These are phyloP conservation scores for Clarias laeviceps DNA, from an alignment of 2,797 vertebrate genomes.

Conservation along the genomic window DNA sequence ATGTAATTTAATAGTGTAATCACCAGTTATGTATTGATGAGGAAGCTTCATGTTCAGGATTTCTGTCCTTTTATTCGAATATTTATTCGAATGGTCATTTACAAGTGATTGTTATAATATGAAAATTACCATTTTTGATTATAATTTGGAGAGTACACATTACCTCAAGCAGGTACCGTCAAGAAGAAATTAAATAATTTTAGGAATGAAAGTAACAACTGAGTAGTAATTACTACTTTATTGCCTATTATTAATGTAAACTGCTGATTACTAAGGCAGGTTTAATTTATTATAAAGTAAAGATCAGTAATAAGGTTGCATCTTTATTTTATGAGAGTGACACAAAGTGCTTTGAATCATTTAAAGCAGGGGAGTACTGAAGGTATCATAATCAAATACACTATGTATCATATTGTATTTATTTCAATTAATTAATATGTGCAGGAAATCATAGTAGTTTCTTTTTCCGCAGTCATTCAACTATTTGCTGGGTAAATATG, in stretches of 20 bases:
- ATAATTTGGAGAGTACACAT: neutral
- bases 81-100: slow-evolving; percentile 7
- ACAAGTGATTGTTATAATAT: neutral
- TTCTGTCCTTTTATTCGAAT: neutral
- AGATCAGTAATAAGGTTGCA: neutral
- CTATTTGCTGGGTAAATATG: neutral
- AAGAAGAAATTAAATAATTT: neutral
- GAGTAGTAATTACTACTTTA: neutral
- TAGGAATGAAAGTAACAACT: neutral
- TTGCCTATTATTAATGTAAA: neutral
- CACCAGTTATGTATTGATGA: neutral
- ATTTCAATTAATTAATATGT: neutral
- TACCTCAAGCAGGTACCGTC: neutral
- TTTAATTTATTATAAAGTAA: neutral
- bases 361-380: neutral
- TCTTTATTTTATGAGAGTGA: neutral
- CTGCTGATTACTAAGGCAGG: neutral
- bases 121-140: neutral
- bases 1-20: neutral
- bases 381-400: neutral
- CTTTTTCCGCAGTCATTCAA: neutral
- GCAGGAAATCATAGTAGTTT: neutral
- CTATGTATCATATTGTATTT: neutral
- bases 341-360: neutral
- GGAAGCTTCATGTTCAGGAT: neutral